Conservation (phyloP, 2,888 invertebrate genomes). For the Heterodera filipjevi region DNA sequence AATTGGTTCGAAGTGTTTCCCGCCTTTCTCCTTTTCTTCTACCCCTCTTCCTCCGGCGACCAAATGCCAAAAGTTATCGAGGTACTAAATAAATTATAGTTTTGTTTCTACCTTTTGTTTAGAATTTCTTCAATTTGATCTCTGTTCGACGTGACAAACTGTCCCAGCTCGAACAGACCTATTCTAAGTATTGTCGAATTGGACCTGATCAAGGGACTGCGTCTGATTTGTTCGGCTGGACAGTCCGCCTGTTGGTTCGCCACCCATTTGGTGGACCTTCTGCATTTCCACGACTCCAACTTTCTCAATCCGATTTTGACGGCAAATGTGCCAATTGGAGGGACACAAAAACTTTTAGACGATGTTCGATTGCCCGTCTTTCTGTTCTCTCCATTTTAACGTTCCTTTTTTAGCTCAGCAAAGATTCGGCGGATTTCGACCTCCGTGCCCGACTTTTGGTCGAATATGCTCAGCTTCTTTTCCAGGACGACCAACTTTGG, state of each 20-base stretch:
- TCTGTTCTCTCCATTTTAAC: neutral
- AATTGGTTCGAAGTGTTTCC: conserved; percentile 40
- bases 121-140: conserved; percentile 22
- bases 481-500: conserved; percentile 31
- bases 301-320: conserved; percentile 14
- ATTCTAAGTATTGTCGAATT: conserved; percentile 9
- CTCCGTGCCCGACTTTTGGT: conserved; percentile 29
- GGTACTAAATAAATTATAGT: conserved; percentile 5
- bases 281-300: conserved; percentile 30
- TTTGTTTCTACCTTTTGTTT: neutral
- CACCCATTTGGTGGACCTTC: conserved; percentile 31
- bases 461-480: conserved; percentile 24
- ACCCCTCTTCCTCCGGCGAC: conserved; percentile 27
- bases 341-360: neutral
- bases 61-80: conserved; percentile 37
- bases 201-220: conserved; percentile 26
- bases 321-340: neutral
- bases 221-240: conserved; percentile 28
- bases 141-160: conserved; percentile 15
- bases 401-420: neutral
- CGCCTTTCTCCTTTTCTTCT: conserved; percentile 38
- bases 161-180: conserved; percentile 23
- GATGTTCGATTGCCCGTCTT: neutral
- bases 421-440: conserved; percentile 16
- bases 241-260: conserved; percentile 33